Evolutionary conservation across 2,888 invertebrate genomes (phyloP), one percentile per base, ranked within the genome.

Genomic region (Napeogenes sylphis): DNA sequence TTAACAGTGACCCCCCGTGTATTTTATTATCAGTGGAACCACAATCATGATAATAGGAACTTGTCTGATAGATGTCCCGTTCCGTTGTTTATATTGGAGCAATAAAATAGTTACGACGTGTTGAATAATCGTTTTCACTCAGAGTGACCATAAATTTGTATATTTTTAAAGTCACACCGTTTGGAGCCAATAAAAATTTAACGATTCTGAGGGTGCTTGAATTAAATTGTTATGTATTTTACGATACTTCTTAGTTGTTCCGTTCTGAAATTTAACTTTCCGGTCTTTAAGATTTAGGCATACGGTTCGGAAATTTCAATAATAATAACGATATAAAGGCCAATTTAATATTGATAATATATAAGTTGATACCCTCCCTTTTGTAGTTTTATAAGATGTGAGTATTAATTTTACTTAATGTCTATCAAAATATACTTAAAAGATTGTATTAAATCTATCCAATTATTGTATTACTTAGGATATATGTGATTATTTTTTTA

Each of bases 91-190:
- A 87, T 84, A 86, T 84, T 84, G 77, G 71, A 73, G 82, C 81
- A 87, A 88, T 90, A 90, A 90, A 90, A 87, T 85, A 81, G 86
- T 89, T 85, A 90, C 89, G 88, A 90, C 81, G 88, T 90, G 90
- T 89, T 87, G 87, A 89, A 87, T 90, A 87, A 90, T 89, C 87
- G 86, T 83, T 85, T 78, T 83, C 84, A 79, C 83, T 85, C 83
- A 84, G 88, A 89, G 87, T 89, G 88, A 88, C 87, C 87, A 82
- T 90, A 90, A 89, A 90, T 89, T 89, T 89, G 87, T 89, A 81
- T 87, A 87, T 89, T 90, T 89, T 90, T 86, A 87, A 89, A 88
- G 89, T 87, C 84, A 80, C 83, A 83, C 83, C 83, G 85, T 88
- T 89, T 83, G 81, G 79, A 88, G 87, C 86, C 85, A 82, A 89